phyloP scores from a whole-genome alignment of 2,797 vertebrate genomes.

The Aselliscus stoliczkanus region DNA sequence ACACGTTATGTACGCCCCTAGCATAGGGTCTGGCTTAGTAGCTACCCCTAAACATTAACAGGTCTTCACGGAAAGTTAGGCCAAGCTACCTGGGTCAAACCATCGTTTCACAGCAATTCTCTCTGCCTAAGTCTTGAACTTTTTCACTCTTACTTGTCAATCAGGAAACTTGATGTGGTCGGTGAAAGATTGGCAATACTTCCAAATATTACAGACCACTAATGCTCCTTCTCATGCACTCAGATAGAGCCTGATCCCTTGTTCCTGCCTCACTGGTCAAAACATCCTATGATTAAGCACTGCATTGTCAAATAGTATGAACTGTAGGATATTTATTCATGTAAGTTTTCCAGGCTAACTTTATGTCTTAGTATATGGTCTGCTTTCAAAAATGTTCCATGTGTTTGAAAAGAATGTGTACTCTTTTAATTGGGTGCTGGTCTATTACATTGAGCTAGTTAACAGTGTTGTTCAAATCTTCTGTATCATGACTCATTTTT shows the following conservation, averaged over 20 bases:
- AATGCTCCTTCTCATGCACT: neutral
- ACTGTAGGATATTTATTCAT: neutral
- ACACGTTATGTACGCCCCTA: neutral
- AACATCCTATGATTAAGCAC: neutral
- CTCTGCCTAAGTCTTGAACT: neutral
- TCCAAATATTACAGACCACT: neutral
- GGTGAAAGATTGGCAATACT: neutral
- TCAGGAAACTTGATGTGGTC: neutral
- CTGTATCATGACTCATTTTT: neutral
- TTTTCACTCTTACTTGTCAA: neutral
- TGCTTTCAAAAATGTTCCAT: slow-evolving; percentile 15
- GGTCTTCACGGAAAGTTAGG: neutral
- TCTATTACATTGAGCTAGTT: neutral
- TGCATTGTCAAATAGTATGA: neutral
- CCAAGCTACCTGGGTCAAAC: neutral
- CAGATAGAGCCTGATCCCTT: neutral
- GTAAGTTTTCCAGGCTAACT: neutral
- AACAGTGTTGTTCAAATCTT: neutral
- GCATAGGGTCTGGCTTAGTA: neutral
- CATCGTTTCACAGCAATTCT: neutral
- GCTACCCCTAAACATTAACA: neutral
- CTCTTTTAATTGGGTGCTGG: neutral
- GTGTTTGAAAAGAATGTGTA: neutral
- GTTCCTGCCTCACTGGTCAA: neutral
- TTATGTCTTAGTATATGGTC: neutral